A percentile compares a stretch with the other conserved stretches of the same genome.
These are phyloP conservation scores for Apodemia hepburni DNA, from an alignment of 2,888 invertebrate genomes.

Conservation along the genomic window DNA sequence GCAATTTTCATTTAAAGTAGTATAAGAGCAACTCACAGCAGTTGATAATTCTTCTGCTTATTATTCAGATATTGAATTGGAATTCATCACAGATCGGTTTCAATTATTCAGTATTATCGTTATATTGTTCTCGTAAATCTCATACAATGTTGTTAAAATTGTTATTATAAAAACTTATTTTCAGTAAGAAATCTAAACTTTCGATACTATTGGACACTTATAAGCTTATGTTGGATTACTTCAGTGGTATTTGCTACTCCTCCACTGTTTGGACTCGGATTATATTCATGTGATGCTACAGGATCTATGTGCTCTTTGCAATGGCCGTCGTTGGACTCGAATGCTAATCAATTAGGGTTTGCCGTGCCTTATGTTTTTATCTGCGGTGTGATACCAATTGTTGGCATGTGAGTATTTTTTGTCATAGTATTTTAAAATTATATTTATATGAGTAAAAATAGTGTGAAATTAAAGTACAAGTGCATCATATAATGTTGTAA, in stretches of 20 bases:
- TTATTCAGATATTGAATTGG: too few species aligned
- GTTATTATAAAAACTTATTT: conserved; percentile 31
- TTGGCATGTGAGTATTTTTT: conserved; percentile 60
- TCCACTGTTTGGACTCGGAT: conserved; percentile 71
- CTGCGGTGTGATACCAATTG: conserved; percentile 62
- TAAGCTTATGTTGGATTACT: conserved; percentile 63
- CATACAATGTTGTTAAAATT: too few species aligned
- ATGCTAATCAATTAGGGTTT: conserved; percentile 63
- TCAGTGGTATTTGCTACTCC: conserved; percentile 65
- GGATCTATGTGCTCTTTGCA: conserved; percentile 68
- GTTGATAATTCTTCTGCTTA: too few species aligned
- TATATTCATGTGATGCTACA: conserved; percentile 72
- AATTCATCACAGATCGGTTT: too few species aligned
- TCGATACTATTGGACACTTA: conserved; percentile 62
- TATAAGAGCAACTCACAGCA: too few species aligned
- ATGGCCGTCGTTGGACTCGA: conserved; percentile 62
- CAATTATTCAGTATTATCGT: too few species aligned
- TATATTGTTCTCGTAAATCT: too few species aligned
- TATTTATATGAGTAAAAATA: too few species aligned
- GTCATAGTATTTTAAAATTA: too few species aligned
- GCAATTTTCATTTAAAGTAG: too few species aligned
- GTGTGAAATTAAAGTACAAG: too few species aligned
- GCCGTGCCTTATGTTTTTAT: conserved; percentile 62
- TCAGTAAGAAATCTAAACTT: conserved; percentile 63
- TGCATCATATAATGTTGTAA: too few species aligned